A percentile compares a stretch with the other conserved stretches of the same genome.
phyloP scores from a whole-genome alignment of 1,140 invertebrate species.

The Papilio dardanus region DNA sequence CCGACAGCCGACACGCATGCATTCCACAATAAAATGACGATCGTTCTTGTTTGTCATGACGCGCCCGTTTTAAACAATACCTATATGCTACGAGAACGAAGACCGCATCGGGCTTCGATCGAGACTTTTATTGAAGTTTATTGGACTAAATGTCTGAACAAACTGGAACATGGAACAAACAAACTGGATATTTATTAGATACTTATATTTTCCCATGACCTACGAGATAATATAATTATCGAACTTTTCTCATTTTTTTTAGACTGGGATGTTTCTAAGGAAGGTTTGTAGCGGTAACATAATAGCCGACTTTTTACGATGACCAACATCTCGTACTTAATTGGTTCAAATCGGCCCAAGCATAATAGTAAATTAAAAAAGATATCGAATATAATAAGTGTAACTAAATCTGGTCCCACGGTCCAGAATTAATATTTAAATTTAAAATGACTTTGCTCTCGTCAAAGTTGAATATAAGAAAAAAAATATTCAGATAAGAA shows the following conservation, averaged over 20 bases:
- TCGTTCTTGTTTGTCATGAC: conserved; percentile 48
- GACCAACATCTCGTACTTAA: too few relatives aligned
- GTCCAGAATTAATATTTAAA: too few relatives aligned
- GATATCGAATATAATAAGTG: too few relatives aligned
- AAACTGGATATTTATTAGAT: not conserved
- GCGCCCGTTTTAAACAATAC: conserved; percentile 43
- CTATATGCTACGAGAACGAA: conserved; percentile 23
- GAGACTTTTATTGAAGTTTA: conserved; percentile 25
- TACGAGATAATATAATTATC: not conserved
- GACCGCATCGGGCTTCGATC: not conserved
- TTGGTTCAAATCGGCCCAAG: too few relatives aligned
- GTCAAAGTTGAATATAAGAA: too few relatives aligned
- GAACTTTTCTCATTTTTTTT: not conserved
- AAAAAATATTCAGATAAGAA: too few relatives aligned
- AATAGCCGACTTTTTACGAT: too few relatives aligned
- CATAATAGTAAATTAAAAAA: too few relatives aligned
- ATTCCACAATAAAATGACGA: conserved; percentile 67
- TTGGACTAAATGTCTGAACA: conserved; percentile 12
- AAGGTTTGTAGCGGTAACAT: not conserved
- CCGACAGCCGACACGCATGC: conserved; percentile 54
- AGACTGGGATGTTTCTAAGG: not conserved
- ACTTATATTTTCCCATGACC: conserved; percentile 4
- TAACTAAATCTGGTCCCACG: too few relatives aligned
- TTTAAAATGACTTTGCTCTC: too few relatives aligned
- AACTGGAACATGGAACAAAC: too few relatives aligned